Evolutionary conservation across 2,113 vertebrate species (phyloP), one percentile per base, ranked within the genome.

Genomic region (Malurus cyaneus): DNA sequence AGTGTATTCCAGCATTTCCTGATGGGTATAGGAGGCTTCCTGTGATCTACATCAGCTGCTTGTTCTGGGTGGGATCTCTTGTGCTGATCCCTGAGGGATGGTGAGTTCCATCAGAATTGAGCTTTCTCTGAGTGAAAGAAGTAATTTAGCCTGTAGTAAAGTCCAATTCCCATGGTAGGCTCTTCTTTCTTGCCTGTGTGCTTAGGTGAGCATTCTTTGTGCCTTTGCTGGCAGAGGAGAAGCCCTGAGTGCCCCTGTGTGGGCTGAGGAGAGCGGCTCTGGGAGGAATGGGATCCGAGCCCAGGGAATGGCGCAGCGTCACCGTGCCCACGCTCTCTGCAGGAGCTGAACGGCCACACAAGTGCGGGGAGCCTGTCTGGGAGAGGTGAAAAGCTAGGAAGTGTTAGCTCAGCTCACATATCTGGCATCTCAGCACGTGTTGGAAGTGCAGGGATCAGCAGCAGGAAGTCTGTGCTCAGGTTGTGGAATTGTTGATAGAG

Each of bases 391-490:
- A 81, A 91, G 73, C 74, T 56, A 66, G 61, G 32, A 78, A 73
- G 81, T 18, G 47, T 42, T 78, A 57, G 42, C 76, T 71, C 72
- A 49, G 79, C 71, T 96, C 80, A 62, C 62, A 36, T 86, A 52
- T 86, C 88, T 87, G 9, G 52, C 53, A 32, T 44, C 67, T 90
- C 72, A 85, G 82, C 73, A 41, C 26, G 24, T 74, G 8, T 2
- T 56, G 11, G 69, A 94, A 88, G 36, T 73, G 86, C 89, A 80
- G 80, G 12, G 7, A 28, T 94, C 91, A 80, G 91, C 91, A 91
- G 36, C 54, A 47, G 59, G 53, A 82, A 70, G 71, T 36, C 79
- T 66, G 64, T 3, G 26, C 59, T 80, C 52, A 39, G 50, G 5
- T 12, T 62, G 86, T 71, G 80, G 50, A 64, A 12, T 46, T 24